phyloP scores from a whole-genome alignment of 1,140 invertebrate species.

The Diachasmimorpha longicaudata region DNA sequence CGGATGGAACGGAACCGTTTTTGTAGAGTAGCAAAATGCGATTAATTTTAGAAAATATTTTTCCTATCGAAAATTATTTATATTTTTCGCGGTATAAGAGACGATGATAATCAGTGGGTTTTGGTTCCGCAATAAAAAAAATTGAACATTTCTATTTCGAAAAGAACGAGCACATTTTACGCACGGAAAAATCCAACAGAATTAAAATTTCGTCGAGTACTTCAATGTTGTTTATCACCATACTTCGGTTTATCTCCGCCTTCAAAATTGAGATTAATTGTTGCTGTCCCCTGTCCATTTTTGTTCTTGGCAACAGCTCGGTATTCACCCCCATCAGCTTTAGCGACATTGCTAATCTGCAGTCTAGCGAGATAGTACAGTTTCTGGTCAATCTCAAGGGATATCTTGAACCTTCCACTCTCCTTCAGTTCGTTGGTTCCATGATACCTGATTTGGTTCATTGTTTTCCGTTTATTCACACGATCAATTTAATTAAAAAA shows the following conservation, averaged over 20 bases:
- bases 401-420: constrained; percentile 78
- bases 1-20: no score
- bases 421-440: constrained; percentile 80
- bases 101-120: no score
- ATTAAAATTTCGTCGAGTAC: not conserved
- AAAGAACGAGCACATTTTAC: no score
- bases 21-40: no score
- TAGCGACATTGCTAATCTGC: constrained; percentile 83
- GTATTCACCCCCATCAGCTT: constrained; percentile 90
- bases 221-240: constrained; percentile 45
- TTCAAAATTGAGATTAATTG: constrained; percentile 96
- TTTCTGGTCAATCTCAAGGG: constrained; percentile 84
- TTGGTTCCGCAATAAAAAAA: no score
- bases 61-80: not conserved
- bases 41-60: not conserved
- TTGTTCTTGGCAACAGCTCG: constrained; percentile 91
- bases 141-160: no score
- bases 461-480: constrained; percentile 15
- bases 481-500: not conserved
- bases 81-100: no score
- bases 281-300: constrained; percentile 89
- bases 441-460: constrained; percentile 75
- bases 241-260: constrained; percentile 87
- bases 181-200: no score
- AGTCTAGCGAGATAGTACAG: constrained; percentile 87